A percentile compares a stretch with the other conserved stretches of the same genome.
Evolutionary conservation across 1,140 invertebrate genomes (phyloP).

Genomic region (Pantala flavescens): DNA sequence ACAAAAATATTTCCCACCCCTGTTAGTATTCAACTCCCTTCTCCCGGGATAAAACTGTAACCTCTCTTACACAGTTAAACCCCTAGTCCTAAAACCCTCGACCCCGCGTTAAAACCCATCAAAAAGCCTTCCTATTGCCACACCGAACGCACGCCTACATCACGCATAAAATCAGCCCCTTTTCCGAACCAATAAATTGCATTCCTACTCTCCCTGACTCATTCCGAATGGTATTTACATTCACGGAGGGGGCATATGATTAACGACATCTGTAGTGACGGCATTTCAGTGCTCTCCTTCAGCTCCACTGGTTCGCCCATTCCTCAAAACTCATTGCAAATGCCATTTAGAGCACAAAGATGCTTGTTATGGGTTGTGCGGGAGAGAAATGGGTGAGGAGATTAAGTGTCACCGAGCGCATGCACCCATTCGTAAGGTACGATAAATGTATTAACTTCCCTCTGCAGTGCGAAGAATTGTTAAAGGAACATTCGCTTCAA

Average conservation of each 20-base stretch:
- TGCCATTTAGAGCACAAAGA: too few relatives aligned
- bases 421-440: too few relatives aligned
- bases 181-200: slow-evolving; percentile 6
- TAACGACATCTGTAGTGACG: slow-evolving; percentile 3
- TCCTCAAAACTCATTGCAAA: not conserved
- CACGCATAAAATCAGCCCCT: not conserved
- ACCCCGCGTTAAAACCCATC: not conserved
- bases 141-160: not conserved
- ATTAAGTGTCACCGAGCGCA: too few relatives aligned
- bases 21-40: not conserved
- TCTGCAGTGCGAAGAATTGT: too few relatives aligned
- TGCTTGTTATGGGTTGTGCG: too few relatives aligned
- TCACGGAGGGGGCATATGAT: not conserved
- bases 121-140: not conserved
- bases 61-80: not conserved
- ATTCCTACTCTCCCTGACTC: slow-evolving; percentile 8
- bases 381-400: too few relatives aligned
- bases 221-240: slow-evolving; percentile 5
- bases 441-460: too few relatives aligned
- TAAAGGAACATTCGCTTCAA: too few relatives aligned
- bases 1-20: not conserved
- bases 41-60: not conserved
- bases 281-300: not conserved
- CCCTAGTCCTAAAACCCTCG: not conserved
- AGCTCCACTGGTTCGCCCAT: not conserved